Evolutionary conservation across 2,113 vertebrate genomes (phyloP), one percentile per base, ranked within the genome.

Genomic region (Silurus meridionalis): DNA sequence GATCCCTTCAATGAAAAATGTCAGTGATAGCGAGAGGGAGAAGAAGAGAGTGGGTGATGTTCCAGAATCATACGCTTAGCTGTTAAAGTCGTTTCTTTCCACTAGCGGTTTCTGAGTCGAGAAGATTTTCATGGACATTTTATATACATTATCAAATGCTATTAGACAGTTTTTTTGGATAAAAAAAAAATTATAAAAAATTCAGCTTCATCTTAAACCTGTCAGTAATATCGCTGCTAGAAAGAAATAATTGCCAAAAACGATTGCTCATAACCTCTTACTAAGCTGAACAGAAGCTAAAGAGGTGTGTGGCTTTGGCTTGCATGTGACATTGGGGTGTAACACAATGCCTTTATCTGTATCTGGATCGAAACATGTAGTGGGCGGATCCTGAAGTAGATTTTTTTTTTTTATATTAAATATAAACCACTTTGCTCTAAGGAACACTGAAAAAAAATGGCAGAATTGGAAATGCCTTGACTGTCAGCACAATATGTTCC

Each of bases 11-110:
- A 77, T n/a, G 23, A 77, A 19, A 75, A 19, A 81, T 14, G 52
- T 37, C 17, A 77, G 66, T 25, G 69, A 61, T 46, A 61, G 19
- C 61, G 28, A 13, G 21, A 74, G 82, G 74, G 17, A 15, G 55
- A 74, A 7, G 6, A 19, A 82, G 48, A n/a, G 21, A 67, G 37
- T 23, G 23, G 6, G 58, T 53, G 80, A 82, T 11, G 25, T 25
- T 79, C 46, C 17, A 82, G 77, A 85, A 87, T 52, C 55, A 71
- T 6, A 61, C 23, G 80, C 83, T 86, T 60, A 85, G 85, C 82
- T 86, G 85, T 89, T 91, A 90, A 89, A 88, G 67, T 88, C 10
- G 87, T 83, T 64, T 72, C 50, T 74, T 61, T 84, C 75, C 60
- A 85, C 52, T 46, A 60, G 61, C 50, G 66, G 81, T 88, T 71